Conservation (phyloP, 1,140 invertebrate species). For the Conopomorpha cramerella region DNA sequence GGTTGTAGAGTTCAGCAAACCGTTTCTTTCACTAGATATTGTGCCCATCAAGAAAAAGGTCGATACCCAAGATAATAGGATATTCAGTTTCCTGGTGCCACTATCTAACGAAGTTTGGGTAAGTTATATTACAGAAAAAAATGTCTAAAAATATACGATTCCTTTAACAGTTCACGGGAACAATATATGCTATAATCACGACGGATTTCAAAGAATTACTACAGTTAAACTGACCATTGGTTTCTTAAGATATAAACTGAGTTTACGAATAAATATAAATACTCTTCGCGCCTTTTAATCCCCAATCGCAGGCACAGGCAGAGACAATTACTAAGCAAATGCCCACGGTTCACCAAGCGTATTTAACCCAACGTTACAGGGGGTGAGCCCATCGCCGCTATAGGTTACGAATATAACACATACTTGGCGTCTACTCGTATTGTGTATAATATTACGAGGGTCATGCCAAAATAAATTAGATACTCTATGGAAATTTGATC, state of each 20-base stretch:
- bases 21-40: slow-evolving; percentile 97
- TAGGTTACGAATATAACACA: too few relatives aligned
- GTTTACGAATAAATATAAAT: not conserved
- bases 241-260: not conserved
- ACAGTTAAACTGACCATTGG: not conserved
- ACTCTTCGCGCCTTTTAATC: too few relatives aligned
- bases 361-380: too few relatives aligned
- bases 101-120: slow-evolving; percentile 96
- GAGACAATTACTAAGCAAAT: too few relatives aligned
- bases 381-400: too few relatives aligned
- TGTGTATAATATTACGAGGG: too few relatives aligned
- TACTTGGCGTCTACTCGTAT: too few relatives aligned
- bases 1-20: slow-evolving; percentile 96
- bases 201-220: not conserved
- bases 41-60: slow-evolving; percentile 92
- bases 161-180: not conserved
- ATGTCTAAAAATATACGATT: not conserved
- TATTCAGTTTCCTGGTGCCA: slow-evolving; percentile 97
- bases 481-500: too few relatives aligned
- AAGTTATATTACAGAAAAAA: slow-evolving; percentile 10
- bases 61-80: too few relatives aligned
- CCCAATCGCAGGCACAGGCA: too few relatives aligned
- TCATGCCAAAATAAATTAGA: too few relatives aligned
- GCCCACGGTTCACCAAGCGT: too few relatives aligned
- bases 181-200: not conserved